Evolutionary conservation across 2,113 vertebrate genomes (phyloP).

Genomic region (Pollachius pollachius): DNA sequence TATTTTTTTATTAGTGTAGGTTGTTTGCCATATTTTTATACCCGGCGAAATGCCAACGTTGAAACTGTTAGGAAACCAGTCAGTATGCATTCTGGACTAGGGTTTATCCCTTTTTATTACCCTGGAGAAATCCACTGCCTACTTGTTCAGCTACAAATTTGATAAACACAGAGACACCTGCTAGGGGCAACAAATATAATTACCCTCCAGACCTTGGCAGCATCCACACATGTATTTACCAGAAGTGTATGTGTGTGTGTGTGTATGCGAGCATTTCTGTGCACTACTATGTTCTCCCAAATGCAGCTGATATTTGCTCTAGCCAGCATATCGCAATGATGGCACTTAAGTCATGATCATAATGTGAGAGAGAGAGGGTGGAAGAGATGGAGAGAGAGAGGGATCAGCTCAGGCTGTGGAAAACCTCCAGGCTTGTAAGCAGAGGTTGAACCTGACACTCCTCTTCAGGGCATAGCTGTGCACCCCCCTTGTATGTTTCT

Average conservation of each 20-base stretch:
- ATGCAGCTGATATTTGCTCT: conserved; percentile 32
- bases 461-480: conserved; percentile 1
- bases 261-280: conserved; percentile 1
- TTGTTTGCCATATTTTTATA: no score
- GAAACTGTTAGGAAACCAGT: no score
- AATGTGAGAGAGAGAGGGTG: conserved; percentile 12
- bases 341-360: conserved; percentile 28
- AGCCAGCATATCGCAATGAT: conserved; percentile 44
- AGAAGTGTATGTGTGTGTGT: no score
- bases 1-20: no score
- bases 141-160: not conserved
- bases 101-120: not conserved
- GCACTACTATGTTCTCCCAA: not conserved
- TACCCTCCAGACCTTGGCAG: no score
- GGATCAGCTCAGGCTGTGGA: not conserved
- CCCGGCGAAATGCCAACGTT: no score
- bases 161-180: not conserved
- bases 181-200: not conserved
- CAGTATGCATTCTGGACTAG: no score
- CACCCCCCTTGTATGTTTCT: no score
- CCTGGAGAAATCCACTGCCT: not conserved
- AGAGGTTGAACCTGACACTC: conserved; percentile 21
- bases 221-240: conserved; percentile 1
- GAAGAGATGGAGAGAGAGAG: conserved; percentile 29
- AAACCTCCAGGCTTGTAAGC: conserved; percentile 29